Base-by-base conservation (phyloP, 2,888 invertebrate species). In the Cephus rjabovi region DNA sequence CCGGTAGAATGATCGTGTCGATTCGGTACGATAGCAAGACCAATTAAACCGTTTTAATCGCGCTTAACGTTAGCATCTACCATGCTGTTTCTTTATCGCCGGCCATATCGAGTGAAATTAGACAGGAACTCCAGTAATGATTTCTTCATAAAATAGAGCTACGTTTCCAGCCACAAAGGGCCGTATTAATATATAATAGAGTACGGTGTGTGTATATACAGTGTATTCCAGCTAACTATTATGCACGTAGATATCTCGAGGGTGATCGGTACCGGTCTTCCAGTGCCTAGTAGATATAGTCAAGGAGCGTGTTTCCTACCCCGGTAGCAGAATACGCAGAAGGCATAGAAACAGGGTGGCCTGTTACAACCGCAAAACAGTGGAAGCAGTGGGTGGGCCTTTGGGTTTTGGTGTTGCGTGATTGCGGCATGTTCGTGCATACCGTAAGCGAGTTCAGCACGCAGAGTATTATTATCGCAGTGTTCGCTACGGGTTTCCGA, bases 361-460 rank as follows among this genome's bases (percentile, higher is more conserved):
- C 40, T 23, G 40, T 56, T 56, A 56, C 23, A 56, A 56, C 40
- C 40, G 40, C 40, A 56, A 56, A 56, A 56, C 40, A 23, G 40
- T 35, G 6, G 23, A 23, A 56, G 40, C 40, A 56, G 23, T 56
- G 40, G 40, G 40, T 56, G 40, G 40, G 40, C 40, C 40, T 23
- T 56, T 9, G 40, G 40, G 40, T 56, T 23, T 56, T 56, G 40
- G 40, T 56, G 71, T 71, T 71, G 71, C 71, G 71, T 71, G 71
- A 71, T 86, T 82, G 78, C 78, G 75, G 80, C 82, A 83, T 83
- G 82, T 84, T 84, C 83, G 83, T 83, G 83, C 81, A 81, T 81
- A 82, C 81, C 80, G 81, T 80, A 82, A 82, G 80, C 80, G 79
- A 77, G 76, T 79, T 76, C 74, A 79, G 77, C 81, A 83, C 83